A percentile compares a stretch with the other conserved stretches of the same genome.
Evolutionary conservation across 1,140 invertebrate genomes (phyloP).

Genomic region (Gonioctena quinquepunctata): DNA sequence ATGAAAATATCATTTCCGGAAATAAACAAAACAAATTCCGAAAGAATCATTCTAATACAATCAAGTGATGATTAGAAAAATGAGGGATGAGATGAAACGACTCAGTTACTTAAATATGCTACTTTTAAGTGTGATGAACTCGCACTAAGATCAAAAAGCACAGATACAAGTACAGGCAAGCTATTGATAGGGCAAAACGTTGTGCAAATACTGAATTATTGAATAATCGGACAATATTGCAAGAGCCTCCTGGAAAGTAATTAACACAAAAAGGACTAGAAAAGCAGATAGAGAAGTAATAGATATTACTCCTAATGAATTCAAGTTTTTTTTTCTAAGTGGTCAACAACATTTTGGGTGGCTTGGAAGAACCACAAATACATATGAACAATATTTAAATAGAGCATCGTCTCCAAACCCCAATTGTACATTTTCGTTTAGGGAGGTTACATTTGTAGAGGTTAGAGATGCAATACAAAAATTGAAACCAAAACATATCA

Average conservation of each 20-base stretch:
- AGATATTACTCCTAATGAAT: not conserved
- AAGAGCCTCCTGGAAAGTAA: not conserved
- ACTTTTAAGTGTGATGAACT: constrained; percentile 2
- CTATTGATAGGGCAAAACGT: too few species aligned
- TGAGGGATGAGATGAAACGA: not conserved
- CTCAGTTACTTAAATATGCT: not conserved
- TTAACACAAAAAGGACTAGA: constrained; percentile 1
- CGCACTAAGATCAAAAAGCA: not conserved
- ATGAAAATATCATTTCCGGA: not conserved
- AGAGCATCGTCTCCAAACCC: too few species aligned
- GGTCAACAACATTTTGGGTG: too few species aligned
- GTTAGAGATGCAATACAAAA: not conserved
- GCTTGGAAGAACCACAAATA: too few species aligned
- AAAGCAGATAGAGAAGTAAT: not conserved
- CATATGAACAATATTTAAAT: too few species aligned
- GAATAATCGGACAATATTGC: not conserved
- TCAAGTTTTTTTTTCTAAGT: too few species aligned
- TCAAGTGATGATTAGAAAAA: not conserved
- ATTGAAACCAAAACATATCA: not conserved
- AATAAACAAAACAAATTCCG: not conserved
- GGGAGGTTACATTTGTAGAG: not conserved
- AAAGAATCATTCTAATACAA: not conserved
- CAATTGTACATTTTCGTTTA: not conserved
- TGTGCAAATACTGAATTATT: not conserved
- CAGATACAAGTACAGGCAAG: constrained; percentile 2